phyloP scores from a whole-genome alignment of 2,888 invertebrate species.

The Troides helena region DNA sequence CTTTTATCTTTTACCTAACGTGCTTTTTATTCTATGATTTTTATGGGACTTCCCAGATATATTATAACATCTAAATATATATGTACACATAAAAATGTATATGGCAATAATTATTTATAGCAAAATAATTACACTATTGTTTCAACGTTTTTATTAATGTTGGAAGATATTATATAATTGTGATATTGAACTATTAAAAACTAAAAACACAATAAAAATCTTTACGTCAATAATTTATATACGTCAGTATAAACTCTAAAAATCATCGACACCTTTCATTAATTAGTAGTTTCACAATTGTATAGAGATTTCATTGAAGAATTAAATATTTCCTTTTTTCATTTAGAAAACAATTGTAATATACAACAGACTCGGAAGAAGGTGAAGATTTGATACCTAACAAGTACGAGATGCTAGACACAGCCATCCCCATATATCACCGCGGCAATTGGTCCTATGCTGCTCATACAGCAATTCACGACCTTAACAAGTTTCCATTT shows the following conservation, averaged over 20 bases:
- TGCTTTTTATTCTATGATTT: too few species aligned
- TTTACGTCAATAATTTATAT: not conserved
- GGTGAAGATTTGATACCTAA: too few species aligned
- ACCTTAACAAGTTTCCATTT: not conserved
- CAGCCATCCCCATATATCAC: too few species aligned
- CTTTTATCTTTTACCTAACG: too few species aligned
- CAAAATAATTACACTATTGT: not conserved
- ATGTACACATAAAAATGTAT: too few species aligned
- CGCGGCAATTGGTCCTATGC: too few species aligned
- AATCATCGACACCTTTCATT: not conserved
- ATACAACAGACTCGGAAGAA: not conserved
- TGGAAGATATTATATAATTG: slow-evolving; percentile 1
- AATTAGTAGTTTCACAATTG: not conserved
- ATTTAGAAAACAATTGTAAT: not conserved
- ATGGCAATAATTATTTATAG: not conserved
- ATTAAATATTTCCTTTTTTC: not conserved
- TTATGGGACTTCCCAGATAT: too few species aligned
- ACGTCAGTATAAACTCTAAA: not conserved
- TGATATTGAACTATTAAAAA: not conserved
- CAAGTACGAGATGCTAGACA: too few species aligned
- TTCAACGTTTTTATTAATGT: not conserved
- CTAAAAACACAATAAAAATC: not conserved
- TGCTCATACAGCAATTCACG: too few species aligned
- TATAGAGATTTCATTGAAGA: not conserved
- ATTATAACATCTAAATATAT: too few species aligned